Percentiles rank a stretch among this genome's conserved stretches.
Evolutionary conservation across 1,140 invertebrate genomes (phyloP).

Genomic region (Trichogramma pretiosum): DNA sequence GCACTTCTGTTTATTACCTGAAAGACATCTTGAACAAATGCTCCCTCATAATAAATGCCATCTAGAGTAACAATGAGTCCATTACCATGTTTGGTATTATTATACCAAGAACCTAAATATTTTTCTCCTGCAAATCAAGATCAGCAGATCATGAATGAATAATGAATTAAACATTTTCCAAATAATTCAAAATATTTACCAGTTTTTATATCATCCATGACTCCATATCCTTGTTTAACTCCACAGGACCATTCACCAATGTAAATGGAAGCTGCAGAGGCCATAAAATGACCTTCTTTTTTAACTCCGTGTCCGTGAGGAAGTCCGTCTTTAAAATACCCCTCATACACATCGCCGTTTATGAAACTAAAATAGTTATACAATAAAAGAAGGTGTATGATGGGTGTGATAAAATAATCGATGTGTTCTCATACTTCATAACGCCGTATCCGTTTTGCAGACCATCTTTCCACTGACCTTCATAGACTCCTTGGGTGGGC

Average conservation of each 20-base stretch:
- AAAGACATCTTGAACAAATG: constrained; percentile 68
- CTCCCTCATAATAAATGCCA: constrained; percentile 84
- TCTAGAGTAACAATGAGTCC: constrained; percentile 79
- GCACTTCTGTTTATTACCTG: constrained; percentile 47
- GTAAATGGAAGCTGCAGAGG: constrained; percentile 66
- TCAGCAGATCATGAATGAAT: too few species aligned
- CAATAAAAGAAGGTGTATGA: neutral
- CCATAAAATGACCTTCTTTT: constrained; percentile 69
- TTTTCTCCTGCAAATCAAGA: constrained; percentile 70
- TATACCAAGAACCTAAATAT: constrained; percentile 78
- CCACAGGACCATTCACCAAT: constrained; percentile 77
- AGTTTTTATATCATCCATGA: constrained; percentile 74
- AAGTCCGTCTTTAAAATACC: constrained; percentile 73
- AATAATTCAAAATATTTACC: constrained; percentile 29
- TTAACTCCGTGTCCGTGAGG: constrained; percentile 77
- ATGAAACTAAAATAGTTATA: constrained; percentile 41
- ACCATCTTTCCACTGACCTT: constrained; percentile 78
- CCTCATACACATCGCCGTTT: constrained; percentile 70
- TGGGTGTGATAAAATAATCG: constrained; percentile 15
- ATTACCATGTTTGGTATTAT: constrained; percentile 70
- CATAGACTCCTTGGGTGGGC: constrained; percentile 56
- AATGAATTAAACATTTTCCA: too few species aligned
- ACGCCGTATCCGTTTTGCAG: constrained; percentile 71
- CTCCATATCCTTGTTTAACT: constrained; percentile 72
- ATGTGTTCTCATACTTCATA: constrained; percentile 54